Evolutionary conservation across 1,140 invertebrate genomes (phyloP).

Genomic region (Atta texana): DNA sequence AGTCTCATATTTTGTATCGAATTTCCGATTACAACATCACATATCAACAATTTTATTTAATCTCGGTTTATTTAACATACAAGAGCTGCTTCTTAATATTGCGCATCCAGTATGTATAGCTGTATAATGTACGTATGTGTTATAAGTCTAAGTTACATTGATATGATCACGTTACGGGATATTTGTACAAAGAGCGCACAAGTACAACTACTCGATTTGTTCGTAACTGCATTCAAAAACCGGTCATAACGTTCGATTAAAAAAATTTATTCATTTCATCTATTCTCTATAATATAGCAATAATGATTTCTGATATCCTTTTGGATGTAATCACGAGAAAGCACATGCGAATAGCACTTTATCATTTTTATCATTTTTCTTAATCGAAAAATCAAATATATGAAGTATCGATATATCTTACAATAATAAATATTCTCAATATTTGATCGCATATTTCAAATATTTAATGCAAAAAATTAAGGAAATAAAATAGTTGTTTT

Average conservation of each 20-base stretch:
- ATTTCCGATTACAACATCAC: conserved; percentile 63
- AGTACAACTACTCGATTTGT: conserved; percentile 67
- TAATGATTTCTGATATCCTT: conserved; percentile 26
- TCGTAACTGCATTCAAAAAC: conserved; percentile 50
- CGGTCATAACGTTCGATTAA: conserved; percentile 22
- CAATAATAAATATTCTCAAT: conserved; percentile 10
- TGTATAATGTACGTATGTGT: conserved; percentile 72
- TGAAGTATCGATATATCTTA: background rate
- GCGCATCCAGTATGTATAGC: conserved; percentile 70
- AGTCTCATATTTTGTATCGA: conserved; percentile 21
- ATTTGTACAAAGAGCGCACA: conserved; percentile 73
- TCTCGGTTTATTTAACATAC: conserved; percentile 81
- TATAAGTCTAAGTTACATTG: conserved; percentile 76
- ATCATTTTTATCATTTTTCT: background rate
- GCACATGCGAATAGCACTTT: conserved; percentile 10
- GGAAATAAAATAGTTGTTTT: background rate
- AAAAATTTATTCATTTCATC: conserved; percentile 19
- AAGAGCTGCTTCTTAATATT: conserved; percentile 78
- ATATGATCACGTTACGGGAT: conserved; percentile 75
- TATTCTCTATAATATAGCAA: conserved; percentile 9
- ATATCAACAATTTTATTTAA: conserved; percentile 80
- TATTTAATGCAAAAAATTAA: background rate
- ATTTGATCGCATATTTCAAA: background rate
- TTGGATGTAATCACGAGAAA: conserved; percentile 13
- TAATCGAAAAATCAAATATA: conserved; percentile 12